Conservation (phyloP, 2,797 vertebrate species). For the Mallotus villosus region DNA sequence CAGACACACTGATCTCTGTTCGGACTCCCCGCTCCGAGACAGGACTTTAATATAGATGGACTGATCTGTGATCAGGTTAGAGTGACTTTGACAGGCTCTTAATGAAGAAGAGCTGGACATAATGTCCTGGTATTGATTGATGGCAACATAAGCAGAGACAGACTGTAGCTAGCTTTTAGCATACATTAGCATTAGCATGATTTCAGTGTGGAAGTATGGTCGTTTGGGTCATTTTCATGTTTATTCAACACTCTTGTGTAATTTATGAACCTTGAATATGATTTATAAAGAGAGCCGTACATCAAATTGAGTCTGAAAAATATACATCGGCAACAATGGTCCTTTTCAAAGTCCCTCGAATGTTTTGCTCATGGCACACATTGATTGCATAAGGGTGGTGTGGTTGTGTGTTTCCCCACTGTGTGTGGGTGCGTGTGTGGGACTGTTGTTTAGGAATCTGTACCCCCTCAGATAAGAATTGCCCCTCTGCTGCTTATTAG, state of each 20-base stretch:
- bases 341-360: slow-evolving; percentile 3
- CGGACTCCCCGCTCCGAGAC: neutral
- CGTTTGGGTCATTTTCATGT: neutral
- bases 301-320: slow-evolving; percentile 10
- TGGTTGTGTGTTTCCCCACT: neutral
- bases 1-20: slow-evolving; percentile 2
- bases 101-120: slow-evolving; percentile 2
- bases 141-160: neutral
- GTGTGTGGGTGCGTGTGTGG: slow-evolving; percentile 4
- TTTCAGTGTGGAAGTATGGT: neutral
- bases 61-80: neutral
- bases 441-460: slow-evolving; percentile 14
- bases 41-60: slow-evolving; percentile 3
- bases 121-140: neutral
- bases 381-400: neutral
- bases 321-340: slow-evolving; percentile 14
- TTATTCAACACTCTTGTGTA: neutral
- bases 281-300: neutral
- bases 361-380: neutral
- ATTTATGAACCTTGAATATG: slow-evolving; percentile 2
- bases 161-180: neutral
- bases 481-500: slow-evolving; percentile 47
- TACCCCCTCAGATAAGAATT: slow-evolving; percentile 39
- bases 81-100: slow-evolving; percentile 9
- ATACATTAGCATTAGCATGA: neutral